These are phyloP conservation scores for Furcula furcula DNA, from an alignment of 2,888 invertebrate genomes.

Conservation along the genomic window DNA sequence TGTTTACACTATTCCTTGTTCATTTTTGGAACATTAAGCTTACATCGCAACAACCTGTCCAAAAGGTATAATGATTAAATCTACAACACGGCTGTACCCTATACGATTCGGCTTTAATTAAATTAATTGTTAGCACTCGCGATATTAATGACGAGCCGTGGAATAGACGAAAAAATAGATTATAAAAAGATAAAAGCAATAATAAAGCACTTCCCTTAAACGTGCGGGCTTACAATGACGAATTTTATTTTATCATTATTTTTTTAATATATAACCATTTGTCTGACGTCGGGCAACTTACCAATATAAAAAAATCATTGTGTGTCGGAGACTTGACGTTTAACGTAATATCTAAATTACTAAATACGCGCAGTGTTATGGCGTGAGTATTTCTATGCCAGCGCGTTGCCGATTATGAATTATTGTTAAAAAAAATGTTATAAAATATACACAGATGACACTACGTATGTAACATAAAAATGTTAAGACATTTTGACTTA, in stretches of 20 bases:
- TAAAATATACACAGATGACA: too few relatives aligned
- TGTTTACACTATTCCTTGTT: background rate
- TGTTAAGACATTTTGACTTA: too few relatives aligned
- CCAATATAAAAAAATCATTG: too few relatives aligned
- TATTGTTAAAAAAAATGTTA: too few relatives aligned
- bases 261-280: background rate
- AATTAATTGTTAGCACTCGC: conserved; percentile 75
- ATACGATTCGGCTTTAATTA: conserved; percentile 71
- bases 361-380: too few relatives aligned
- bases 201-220: conserved; percentile 74
- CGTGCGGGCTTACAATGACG: conserved; percentile 38
- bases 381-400: too few relatives aligned
- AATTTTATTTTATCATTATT: conserved; percentile 14
- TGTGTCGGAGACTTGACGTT: too few relatives aligned
- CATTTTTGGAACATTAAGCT: background rate
- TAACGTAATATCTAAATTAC: too few relatives aligned
- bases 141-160: conserved; percentile 76
- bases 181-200: conserved; percentile 69
- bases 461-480: too few relatives aligned
- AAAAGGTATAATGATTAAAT: conserved; percentile 56
- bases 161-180: conserved; percentile 65
- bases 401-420: too few relatives aligned
- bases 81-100: conserved; percentile 49
- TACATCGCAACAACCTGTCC: conserved; percentile 45
- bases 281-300: too few relatives aligned